A percentile compares a stretch with the other conserved stretches of the same genome.
phyloP scores from a whole-genome alignment of 2,113 vertebrate species.

The Pelusios castaneus region DNA sequence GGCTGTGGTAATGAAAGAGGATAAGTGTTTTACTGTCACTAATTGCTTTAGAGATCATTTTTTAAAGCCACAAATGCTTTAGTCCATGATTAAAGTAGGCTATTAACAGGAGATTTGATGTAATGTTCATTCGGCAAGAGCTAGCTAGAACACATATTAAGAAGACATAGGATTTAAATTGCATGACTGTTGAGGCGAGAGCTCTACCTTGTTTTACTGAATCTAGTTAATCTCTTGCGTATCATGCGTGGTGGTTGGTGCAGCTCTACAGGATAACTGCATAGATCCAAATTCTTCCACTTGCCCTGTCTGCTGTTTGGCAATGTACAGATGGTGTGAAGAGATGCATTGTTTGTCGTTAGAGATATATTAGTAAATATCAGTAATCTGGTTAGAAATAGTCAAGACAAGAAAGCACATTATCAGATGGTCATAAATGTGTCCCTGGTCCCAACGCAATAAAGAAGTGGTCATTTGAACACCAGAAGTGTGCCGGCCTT shows the following conservation, averaged over 20 bases:
- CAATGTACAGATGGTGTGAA: rapidly evolving
- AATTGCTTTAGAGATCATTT: neutral
- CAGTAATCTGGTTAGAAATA: neutral
- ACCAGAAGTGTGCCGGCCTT: neutral
- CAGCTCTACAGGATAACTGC: neutral
- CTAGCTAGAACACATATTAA: neutral
- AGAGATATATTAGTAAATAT: neutral
- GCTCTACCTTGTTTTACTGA: neutral
- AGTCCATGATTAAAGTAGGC: neutral
- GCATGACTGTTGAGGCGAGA: neutral
- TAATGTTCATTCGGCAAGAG: slow-evolving; percentile 3
- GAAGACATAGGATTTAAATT: neutral
- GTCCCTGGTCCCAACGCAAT: neutral
- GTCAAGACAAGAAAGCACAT: neutral
- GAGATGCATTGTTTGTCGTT: neutral
- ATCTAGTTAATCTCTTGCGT: neutral
- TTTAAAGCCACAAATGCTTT: slow-evolving; percentile 15
- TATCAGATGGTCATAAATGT: neutral
- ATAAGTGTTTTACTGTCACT: slow-evolving; percentile 25
- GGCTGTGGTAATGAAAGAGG: neutral
- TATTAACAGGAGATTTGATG: neutral
- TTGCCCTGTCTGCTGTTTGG: rapidly evolving
- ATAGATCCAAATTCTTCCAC: neutral
- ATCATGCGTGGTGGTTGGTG: neutral
- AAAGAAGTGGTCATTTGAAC: neutral